phyloP scores from a whole-genome alignment of 2,797 vertebrate genomes.

The Pelobates cultripes region DNA sequence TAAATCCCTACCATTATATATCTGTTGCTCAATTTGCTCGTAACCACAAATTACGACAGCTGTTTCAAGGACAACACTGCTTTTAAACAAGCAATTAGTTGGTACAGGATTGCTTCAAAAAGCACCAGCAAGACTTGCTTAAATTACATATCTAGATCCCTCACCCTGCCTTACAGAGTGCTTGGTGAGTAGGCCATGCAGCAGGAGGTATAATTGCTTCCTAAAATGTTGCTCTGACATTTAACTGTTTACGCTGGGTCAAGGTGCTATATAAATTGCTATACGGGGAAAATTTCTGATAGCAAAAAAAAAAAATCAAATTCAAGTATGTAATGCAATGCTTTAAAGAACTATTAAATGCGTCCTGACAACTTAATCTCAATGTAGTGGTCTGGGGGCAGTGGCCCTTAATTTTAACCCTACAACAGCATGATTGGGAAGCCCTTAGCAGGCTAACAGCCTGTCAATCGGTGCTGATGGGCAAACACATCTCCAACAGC shows the following conservation, averaged over 20 bases:
- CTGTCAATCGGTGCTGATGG: too few relatives aligned
- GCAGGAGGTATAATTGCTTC: neutral
- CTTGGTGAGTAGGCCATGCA: neutral
- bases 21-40: slow-evolving; percentile 22
- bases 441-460: too few relatives aligned
- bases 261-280: too few relatives aligned
- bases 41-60: slow-evolving; percentile 33
- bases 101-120: neutral
- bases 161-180: neutral
- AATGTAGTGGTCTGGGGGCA: too few relatives aligned
- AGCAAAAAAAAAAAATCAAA: too few relatives aligned
- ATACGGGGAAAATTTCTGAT: too few relatives aligned
- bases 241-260: neutral
- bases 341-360: too few relatives aligned
- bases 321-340: too few relatives aligned
- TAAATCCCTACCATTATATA: slow-evolving; percentile 45
- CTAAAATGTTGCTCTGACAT: slow-evolving; percentile 12
- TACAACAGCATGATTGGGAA: too few relatives aligned
- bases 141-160: slow-evolving; percentile 8
- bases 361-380: too few relatives aligned
- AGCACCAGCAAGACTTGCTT: slow-evolving; percentile 2
- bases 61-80: slow-evolving; percentile 37
- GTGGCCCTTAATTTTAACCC: too few relatives aligned
- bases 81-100: slow-evolving; percentile 43
- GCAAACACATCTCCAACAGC: too few relatives aligned